Evolutionary conservation across 2,797 vertebrate genomes (phyloP).

Genomic region (Malacoraja senta): DNA sequence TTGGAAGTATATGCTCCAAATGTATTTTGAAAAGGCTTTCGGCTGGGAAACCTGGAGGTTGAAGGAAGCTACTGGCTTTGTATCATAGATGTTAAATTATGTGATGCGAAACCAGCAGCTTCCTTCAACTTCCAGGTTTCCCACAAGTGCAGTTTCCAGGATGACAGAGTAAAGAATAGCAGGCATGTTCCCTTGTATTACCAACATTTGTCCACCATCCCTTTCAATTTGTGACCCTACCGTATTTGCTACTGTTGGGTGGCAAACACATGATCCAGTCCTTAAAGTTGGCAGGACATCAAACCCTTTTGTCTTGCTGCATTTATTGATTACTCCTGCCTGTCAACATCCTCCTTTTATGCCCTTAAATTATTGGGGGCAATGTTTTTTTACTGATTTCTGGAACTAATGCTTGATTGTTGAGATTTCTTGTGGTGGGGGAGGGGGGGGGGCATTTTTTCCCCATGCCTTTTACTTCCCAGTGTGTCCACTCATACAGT

Average conservation of each 20-base stretch:
- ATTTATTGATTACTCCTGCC: not conserved
- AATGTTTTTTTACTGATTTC: not conserved
- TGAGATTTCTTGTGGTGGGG: not conserved
- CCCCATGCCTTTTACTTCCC: constrained; percentile 37
- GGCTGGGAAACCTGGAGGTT: not conserved
- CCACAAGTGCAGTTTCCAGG: not conserved
- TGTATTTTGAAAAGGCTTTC: not conserved
- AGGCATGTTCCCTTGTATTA: not conserved
- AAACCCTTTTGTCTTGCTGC: no score
- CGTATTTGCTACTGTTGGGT: not conserved
- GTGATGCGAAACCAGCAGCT: no score
- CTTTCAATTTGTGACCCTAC: not conserved
- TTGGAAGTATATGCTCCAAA: not conserved
- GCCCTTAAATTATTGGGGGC: not conserved
- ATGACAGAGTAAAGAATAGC: not conserved
- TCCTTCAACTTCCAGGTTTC: no score
- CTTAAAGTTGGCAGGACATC: not conserved
- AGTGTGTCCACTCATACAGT: not conserved
- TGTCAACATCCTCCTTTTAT: not conserved
- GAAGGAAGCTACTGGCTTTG: not conserved
- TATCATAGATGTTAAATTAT: no score
- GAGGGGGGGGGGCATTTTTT: not conserved
- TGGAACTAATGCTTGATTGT: constrained; percentile 37
- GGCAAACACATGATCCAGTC: no score
- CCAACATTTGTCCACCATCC: not conserved